A percentile compares a stretch with the other conserved stretches of the same genome.
Evolutionary conservation across 2,797 vertebrate genomes (phyloP).

Genomic region (Poeciliopsis gracilis): DNA sequence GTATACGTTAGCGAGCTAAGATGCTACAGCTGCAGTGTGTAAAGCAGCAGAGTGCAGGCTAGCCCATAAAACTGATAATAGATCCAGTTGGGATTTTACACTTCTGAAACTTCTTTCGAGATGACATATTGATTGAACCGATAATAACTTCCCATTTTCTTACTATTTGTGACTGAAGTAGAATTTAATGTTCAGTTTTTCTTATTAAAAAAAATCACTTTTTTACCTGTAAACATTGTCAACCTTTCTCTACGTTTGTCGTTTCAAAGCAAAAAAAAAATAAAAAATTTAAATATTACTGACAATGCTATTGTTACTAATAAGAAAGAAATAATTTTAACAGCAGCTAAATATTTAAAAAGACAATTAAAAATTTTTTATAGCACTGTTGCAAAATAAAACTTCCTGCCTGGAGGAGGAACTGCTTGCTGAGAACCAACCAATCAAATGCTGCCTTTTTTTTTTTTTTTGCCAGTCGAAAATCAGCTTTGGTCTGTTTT

Average conservation of each 20-base stretch:
- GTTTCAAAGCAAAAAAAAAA: background rate
- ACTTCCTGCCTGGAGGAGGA: background rate
- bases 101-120: too few relatives aligned
- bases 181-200: background rate
- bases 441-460: background rate
- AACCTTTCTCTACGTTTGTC: background rate
- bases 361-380: background rate
- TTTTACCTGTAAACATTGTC: background rate
- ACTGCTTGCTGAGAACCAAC: background rate
- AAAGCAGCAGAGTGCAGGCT: background rate
- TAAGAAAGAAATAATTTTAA: background rate
- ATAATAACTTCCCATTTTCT: too few relatives aligned
- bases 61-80: too few relatives aligned
- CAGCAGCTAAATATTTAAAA: background rate
- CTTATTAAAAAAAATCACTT: too few relatives aligned
- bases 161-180: background rate
- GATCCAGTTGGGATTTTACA: too few relatives aligned
- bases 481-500: slow-evolving; percentile 18
- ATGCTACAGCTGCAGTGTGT: background rate
- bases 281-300: background rate
- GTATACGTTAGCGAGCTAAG: background rate
- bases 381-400: background rate
- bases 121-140: too few relatives aligned
- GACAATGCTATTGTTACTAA: background rate
- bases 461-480: slow-evolving; percentile 1